Evolutionary conservation across 2,888 invertebrate species (phyloP), one percentile per base, ranked within the genome.

Genomic region (Drosophila suboccidentalis): DNA sequence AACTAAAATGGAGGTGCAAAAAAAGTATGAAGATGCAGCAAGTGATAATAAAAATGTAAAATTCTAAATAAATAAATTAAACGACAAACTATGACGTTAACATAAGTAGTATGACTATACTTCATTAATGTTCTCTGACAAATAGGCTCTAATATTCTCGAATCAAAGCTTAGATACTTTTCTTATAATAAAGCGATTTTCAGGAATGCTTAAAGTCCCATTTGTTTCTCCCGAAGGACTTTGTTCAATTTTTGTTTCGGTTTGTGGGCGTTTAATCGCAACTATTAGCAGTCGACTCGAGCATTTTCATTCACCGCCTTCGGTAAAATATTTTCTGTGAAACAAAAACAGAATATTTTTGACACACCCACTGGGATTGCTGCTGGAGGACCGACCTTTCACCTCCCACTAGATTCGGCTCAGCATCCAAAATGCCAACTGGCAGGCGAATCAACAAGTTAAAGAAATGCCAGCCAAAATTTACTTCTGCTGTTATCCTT

Each of bases 241-340:
- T 53, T 72, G 78, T 72, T 46, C 49, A 36, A 51, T 44, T 49
- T 54, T 63, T 44, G 9, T 46, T 66, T 44, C 41, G 47, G 58
- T 34, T 41, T 67, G 89, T 89, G 71, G 85, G 85, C 86, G 89
- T 66, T 75, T 89, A 89, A 89, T 89, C 85, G 88, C 86, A 89
- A 82, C 90, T 86, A 89, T 85, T 87, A 85, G 82, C 59, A 59
- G 36, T 46, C 17, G 19, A 58, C 69, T 46, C 53, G 59, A 61
- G 67, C 47, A 61, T 81, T 70, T 78, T 65, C 50, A 29, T 64
- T 54, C 65, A 61, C 76, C 72, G 59, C 65, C 75, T 43, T 58
- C 54, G 50, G 39, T 49, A 26, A 64, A 74, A 71, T 36, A 44
- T 57, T 67, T 59, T 70, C 54, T 44, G 29, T 36, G 34, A 68